Conservation (phyloP, 2,113 vertebrate species). For the Numida meleagris region DNA sequence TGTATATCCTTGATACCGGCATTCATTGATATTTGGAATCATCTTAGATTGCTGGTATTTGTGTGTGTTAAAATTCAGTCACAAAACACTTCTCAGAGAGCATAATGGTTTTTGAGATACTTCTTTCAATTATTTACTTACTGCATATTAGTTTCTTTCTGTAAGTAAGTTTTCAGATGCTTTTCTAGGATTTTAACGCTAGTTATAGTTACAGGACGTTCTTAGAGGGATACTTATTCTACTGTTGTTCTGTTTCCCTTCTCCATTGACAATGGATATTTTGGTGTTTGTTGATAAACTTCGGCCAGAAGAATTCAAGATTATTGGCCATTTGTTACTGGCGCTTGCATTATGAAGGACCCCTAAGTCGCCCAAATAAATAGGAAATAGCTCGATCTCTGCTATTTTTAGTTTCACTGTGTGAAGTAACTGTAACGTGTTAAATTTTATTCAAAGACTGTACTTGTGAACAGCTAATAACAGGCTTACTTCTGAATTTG, state of each 20-base stretch:
- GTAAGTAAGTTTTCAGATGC: background rate
- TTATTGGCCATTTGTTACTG: background rate
- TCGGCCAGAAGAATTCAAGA: background rate
- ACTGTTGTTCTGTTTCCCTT: background rate
- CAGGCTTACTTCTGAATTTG: background rate
- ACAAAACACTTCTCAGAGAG: background rate
- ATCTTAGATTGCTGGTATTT: background rate
- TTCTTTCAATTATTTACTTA: background rate
- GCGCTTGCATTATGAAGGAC: background rate
- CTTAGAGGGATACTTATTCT: background rate
- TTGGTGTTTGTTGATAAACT: background rate
- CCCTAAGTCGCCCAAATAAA: background rate
- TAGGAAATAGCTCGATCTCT: background rate
- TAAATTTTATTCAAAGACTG: background rate
- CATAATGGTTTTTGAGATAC: background rate
- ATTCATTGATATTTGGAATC: background rate
- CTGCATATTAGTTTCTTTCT: too few species aligned
- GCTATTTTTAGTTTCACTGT: background rate
- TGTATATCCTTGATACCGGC: background rate
- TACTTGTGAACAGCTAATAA: background rate
- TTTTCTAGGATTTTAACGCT: background rate
- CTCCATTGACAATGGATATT: background rate
- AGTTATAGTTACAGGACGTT: background rate
- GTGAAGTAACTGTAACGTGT: background rate
- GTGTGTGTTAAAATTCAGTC: background rate